These are phyloP conservation scores for Anarrhichthys ocellatus DNA, from an alignment of 2,113 vertebrate species.

Conservation along the genomic window DNA sequence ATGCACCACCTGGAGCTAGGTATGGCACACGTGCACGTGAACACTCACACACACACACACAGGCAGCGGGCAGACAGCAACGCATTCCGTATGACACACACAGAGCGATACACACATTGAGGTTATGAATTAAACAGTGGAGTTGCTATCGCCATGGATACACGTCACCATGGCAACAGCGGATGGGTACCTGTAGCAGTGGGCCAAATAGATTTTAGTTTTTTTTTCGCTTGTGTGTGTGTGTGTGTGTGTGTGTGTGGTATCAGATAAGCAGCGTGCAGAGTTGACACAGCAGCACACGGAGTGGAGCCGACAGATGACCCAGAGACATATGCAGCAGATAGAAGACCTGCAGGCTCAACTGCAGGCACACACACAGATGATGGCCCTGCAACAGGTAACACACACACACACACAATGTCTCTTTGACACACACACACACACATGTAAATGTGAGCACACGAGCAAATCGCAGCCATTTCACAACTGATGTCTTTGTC, in stretches of 20 bases:
- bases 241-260: conserved; percentile 53
- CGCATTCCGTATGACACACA: conserved; percentile 15
- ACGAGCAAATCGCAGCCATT: conserved; percentile 12
- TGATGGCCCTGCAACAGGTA: conserved; percentile 86
- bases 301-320: conserved; percentile 85
- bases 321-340: conserved; percentile 90
- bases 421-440: not conserved
- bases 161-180: conserved; percentile 80
- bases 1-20: conserved; percentile 89
- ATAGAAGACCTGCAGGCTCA: conserved; percentile 88
- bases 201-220: conserved; percentile 62
- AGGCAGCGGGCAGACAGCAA: not conserved
- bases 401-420: conserved; percentile 3
- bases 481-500: conserved; percentile 17
- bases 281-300: conserved; percentile 90
- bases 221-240: conserved; percentile 28
- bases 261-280: conserved; percentile 88
- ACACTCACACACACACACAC: not conserved
- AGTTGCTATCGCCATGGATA: conserved; percentile 80
- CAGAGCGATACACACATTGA: conserved; percentile 43
- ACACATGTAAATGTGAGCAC: not conserved
- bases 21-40: conserved; percentile 70
- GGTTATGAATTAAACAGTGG: conserved; percentile 73
- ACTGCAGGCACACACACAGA: conserved; percentile 83
- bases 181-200: conserved; percentile 70